Evolutionary conservation across 1,140 invertebrate genomes (phyloP), one percentile per base, ranked within the genome.

Genomic region (Platyura marginata): DNA sequence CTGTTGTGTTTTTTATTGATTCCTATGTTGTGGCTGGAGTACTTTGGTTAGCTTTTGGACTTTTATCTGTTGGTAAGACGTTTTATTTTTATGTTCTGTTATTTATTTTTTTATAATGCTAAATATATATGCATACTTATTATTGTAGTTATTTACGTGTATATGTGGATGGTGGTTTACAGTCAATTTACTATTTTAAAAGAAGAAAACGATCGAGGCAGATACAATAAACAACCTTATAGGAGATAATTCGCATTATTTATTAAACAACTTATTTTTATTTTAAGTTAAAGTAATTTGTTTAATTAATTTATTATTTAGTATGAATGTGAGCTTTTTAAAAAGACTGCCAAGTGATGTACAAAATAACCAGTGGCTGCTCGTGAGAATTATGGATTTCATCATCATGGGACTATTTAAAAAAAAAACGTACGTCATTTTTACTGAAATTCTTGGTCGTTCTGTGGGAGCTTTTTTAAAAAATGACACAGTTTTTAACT

Each of bases 81-180:
- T 38, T 53, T 43, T 45, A 50, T 54, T 48, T n/a, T n/a, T n/a
- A n/a, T n/a, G n/a, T n/a, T 50, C 35, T 47, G 39, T 42, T 37
- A 41, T 44, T 51, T 50, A 46, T 38, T 46, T 48, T 43, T 39
- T 46, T 43, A 40, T 13, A 21, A 16, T 22, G 29, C 37, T 43
- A 40, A 45, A 45, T 47, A n/a, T n/a, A n/a, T n/a, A n/a, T n/a
- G n/a, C 41, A 40, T 48, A 42, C 47, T 25, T 49, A 45, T 46
- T 42, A 40, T 29, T 43, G 32, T 66, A 74, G 77, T 72, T 50
- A 57, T 75, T 35, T 82, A 70, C 57, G 65, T 71, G 43, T 84
- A 77, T 66, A 69, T 78, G 56, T 85, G 81, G 81, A 65, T 75
- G 39, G 81, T 85, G 21, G 78, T 81, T 19, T 84, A 76, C 63